These are phyloP conservation scores for Zapornia atra DNA, from an alignment of 2,113 vertebrate genomes.

Conservation along the genomic window DNA sequence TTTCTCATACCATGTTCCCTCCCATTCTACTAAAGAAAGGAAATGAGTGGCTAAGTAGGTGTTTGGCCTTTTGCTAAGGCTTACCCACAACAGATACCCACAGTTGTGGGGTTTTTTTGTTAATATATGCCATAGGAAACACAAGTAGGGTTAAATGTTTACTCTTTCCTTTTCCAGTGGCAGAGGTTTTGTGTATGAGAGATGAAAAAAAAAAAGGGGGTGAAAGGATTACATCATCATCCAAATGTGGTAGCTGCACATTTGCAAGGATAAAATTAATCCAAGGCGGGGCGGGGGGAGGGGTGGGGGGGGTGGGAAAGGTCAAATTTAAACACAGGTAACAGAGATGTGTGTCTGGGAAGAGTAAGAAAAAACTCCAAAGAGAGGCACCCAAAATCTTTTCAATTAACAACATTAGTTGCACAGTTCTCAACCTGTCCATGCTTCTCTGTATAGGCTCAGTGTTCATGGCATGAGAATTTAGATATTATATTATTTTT, in stretches of 20 bases:
- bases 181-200: not conserved
- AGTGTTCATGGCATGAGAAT: not conserved
- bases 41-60: not conserved
- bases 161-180: not conserved
- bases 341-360: not conserved
- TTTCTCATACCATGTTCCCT: not conserved
- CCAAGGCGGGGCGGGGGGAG: too few relatives aligned
- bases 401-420: not conserved
- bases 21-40: not conserved
- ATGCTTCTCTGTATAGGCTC: not conserved
- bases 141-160: not conserved
- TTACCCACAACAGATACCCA: not conserved
- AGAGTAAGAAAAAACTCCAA: not conserved
- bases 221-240: not conserved
- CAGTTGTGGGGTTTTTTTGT: not conserved
- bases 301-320: too few relatives aligned
- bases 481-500: not conserved
- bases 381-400: rapidly evolving
- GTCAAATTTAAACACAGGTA: not conserved
- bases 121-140: not conserved
- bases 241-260: rapidly evolving
- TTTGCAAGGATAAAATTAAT: not conserved
- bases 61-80: not conserved
- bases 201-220: not conserved
- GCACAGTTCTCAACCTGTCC: not conserved